Conservation (phyloP, 2,888 invertebrate species). For the Hemicrepidius hirtus region DNA sequence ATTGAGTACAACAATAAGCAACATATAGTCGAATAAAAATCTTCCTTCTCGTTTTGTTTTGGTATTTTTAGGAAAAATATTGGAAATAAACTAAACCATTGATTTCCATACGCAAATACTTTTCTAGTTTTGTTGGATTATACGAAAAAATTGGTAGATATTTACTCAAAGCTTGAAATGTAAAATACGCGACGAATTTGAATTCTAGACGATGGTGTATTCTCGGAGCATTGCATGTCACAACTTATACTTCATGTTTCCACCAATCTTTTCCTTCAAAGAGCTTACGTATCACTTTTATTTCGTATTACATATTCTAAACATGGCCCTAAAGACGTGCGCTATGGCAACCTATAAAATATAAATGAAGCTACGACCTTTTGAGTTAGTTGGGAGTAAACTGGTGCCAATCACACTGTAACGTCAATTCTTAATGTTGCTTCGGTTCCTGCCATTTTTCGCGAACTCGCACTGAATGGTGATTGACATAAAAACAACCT, state of each 20-base stretch:
- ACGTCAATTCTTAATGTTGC: constrained; percentile 32
- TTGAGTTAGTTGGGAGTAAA: constrained; percentile 38
- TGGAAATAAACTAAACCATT: background rate
- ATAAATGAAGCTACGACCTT: constrained; percentile 40
- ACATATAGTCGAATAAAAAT: too few relatives aligned
- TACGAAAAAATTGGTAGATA: constrained; percentile 29
- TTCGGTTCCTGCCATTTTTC: constrained; percentile 28
- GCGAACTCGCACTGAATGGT: constrained; percentile 16
- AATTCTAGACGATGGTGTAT: constrained; percentile 46
- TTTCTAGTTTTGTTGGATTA: constrained; percentile 3
- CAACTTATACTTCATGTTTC: constrained; percentile 44
- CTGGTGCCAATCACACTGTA: constrained; percentile 40
- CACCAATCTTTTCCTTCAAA: constrained; percentile 39
- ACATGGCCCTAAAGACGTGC: constrained; percentile 44
- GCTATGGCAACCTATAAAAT: constrained; percentile 37
- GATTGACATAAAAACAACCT: constrained; percentile 20
- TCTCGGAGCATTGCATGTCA: constrained; percentile 39
- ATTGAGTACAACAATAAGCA: too few relatives aligned
- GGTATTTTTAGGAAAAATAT: too few relatives aligned
- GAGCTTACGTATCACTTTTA: constrained; percentile 46
- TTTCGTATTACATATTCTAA: constrained; percentile 42
- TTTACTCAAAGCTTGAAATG: constrained; percentile 46
- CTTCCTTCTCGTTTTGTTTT: too few relatives aligned
- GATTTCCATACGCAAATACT: constrained; percentile 12
- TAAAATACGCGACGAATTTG: constrained; percentile 47